Percentiles rank a stretch among this genome's conserved stretches.
Conservation (phyloP, 1,140 invertebrate genomes). For the Drosophila pallidifrons region DNA sequence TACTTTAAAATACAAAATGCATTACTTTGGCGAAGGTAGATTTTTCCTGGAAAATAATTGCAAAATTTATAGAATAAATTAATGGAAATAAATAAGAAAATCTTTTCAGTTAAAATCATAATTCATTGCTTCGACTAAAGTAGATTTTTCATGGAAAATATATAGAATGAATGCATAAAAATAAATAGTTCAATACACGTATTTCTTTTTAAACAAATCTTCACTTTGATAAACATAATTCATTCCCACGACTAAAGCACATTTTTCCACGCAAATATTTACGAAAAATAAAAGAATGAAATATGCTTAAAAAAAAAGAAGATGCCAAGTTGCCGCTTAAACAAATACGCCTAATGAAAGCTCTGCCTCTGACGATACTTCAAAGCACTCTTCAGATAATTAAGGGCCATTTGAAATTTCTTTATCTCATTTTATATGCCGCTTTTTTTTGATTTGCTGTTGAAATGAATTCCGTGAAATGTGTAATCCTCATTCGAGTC, state of each 20-base stretch:
- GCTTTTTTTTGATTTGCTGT: too few relatives aligned
- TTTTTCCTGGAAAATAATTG: too few relatives aligned
- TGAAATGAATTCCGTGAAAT: conserved; percentile 15
- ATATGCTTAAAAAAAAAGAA: not conserved
- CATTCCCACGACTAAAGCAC: not conserved
- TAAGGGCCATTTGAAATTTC: not conserved
- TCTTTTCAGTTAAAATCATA: too few relatives aligned
- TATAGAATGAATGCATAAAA: not conserved
- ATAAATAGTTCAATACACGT: too few relatives aligned
- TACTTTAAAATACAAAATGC: too few relatives aligned
- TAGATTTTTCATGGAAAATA: conserved; percentile 3
- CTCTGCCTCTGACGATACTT: conserved; percentile 5
- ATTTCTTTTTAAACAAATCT: too few relatives aligned
- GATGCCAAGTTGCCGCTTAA: not conserved
- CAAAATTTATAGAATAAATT: too few relatives aligned
- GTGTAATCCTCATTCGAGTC: conserved; percentile 7
- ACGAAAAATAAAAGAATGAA: too few relatives aligned
- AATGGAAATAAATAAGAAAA: too few relatives aligned
- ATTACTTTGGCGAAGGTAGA: too few relatives aligned
- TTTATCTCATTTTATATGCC: not conserved
- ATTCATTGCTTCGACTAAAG: not conserved
- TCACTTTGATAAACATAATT: too few relatives aligned
- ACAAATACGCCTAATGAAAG: not conserved
- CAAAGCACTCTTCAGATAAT: conserved; percentile 20
- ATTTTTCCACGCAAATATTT: conserved; percentile 2